A percentile compares a stretch with the other conserved stretches of the same genome.
phyloP scores from a whole-genome alignment of 2,888 invertebrate genomes.

The Iphiclides podalirius region DNA sequence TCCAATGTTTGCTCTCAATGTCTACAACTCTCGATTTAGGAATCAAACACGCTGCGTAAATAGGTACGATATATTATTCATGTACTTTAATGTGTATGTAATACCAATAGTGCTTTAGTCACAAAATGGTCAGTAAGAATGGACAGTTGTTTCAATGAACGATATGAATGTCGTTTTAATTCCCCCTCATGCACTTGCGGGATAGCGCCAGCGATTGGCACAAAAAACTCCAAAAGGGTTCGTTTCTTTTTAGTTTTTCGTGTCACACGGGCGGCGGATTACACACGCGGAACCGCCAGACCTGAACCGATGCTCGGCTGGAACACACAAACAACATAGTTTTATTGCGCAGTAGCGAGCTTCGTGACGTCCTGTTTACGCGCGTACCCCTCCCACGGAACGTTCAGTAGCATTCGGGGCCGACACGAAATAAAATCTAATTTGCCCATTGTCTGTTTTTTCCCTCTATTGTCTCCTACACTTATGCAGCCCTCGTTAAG shows the following conservation, averaged over 20 bases:
- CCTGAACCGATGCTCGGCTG: slow-evolving; percentile 54
- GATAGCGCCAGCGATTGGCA: slow-evolving; percentile 55
- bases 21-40: too few relatives aligned
- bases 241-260: slow-evolving; percentile 53
- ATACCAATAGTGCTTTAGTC: too few relatives aligned
- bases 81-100: too few relatives aligned
- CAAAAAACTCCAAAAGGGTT: slow-evolving; percentile 45
- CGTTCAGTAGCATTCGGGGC: slow-evolving; percentile 52
- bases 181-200: slow-evolving; percentile 49
- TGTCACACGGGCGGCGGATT: slow-evolving; percentile 47
- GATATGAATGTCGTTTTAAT: slow-evolving; percentile 27
- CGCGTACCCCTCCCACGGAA: slow-evolving; percentile 37
- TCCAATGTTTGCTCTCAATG: not conserved
- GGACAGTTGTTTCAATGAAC: not conserved
- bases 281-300: slow-evolving; percentile 62
- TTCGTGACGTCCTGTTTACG: slow-evolving; percentile 64
- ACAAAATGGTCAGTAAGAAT: not conserved
- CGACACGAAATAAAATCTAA: slow-evolving; percentile 69
- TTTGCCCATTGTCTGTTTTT: slow-evolving; percentile 59
- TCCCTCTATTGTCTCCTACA: slow-evolving; percentile 25
- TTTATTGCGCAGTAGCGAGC: slow-evolving; percentile 49
- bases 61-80: too few relatives aligned
- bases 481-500: slow-evolving; percentile 25
- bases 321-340: slow-evolving; percentile 31
- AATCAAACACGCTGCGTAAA: too few relatives aligned